Evolutionary conservation across 2,113 vertebrate genomes (phyloP), one percentile per base, ranked within the genome.

Genomic region (Miniopterus natalensis): DNA sequence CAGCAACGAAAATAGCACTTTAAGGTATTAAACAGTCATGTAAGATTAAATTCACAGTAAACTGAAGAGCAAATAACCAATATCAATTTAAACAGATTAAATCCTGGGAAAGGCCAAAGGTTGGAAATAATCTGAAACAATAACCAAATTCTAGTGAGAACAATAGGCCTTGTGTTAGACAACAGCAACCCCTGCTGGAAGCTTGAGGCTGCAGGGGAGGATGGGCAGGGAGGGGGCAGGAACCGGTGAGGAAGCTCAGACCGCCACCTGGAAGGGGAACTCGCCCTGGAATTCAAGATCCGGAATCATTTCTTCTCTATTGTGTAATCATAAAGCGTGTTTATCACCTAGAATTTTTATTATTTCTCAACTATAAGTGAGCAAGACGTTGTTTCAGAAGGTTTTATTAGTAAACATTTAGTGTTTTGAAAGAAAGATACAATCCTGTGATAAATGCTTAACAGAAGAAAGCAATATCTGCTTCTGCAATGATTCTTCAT

Each of bases 81-180:
- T 73, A 85, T n/a, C 84, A 92, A 96, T 95, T 95, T 96, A 97
- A 97, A 88, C 74, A 95, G 81, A 96, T 96, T 70, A 94, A 96
- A 23, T 92, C 53, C 88, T 79, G 31, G 55, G 65, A 94, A 92
- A 97, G 74, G 70, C 65, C 88, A 77, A 75, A 85, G 74, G 61
- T 92, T 77, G 92, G 65, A 95, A 96, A 92, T 42, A 36, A 92
- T 77, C 66, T 84, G 80, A 93, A 87, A 40, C 2, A 1, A 71
- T 31, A 80, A 85, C 78, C 94, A 94, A 71, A 87, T 68, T 92
- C 70, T 79, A 18, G 0, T 0, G 66, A 84, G 29, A 53, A 87
- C 68, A 78, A 81, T 25, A 49, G 90, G 40, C n/a, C 18, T 97
- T 94, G 51, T 31, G 27, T 85, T 94, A 95, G 93, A 89, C 97